Conservation (phyloP, 2,888 invertebrate species). For the Pyrocoelia pectoralis region DNA sequence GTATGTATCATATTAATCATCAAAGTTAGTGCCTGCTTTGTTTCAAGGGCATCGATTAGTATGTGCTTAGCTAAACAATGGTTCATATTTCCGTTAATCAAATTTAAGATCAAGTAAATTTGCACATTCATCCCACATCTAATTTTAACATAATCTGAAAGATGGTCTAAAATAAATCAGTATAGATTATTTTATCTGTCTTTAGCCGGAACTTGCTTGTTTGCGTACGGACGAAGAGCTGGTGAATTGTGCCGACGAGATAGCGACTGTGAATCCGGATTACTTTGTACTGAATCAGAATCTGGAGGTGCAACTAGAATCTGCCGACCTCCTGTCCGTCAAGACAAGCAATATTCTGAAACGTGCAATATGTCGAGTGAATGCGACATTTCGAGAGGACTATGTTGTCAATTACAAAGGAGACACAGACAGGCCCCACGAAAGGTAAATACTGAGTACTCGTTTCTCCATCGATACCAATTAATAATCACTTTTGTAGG, state of each 20-base stretch:
- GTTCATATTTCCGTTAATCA: too few relatives aligned
- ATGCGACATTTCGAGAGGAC: slow-evolving; percentile 84
- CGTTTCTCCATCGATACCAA: too few relatives aligned
- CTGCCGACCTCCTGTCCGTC: slow-evolving; percentile 79
- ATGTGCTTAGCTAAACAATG: too few relatives aligned
- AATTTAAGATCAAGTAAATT: too few relatives aligned
- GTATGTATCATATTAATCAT: too few relatives aligned
- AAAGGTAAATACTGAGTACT: slow-evolving; percentile 66
- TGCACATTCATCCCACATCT: too few relatives aligned
- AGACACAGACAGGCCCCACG: slow-evolving; percentile 85
- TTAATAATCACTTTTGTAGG: slow-evolving; percentile 63
- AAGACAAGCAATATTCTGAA: slow-evolving; percentile 85
- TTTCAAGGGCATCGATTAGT: too few relatives aligned
- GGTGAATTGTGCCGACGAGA: slow-evolving; percentile 85
- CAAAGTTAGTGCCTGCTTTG: too few relatives aligned
- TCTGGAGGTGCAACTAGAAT: slow-evolving; percentile 71
- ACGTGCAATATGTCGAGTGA: slow-evolving; percentile 83
- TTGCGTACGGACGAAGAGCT: slow-evolving; percentile 76
- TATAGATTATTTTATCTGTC: too few relatives aligned
- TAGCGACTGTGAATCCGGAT: slow-evolving; percentile 84
- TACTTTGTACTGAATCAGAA: slow-evolving; percentile 78
- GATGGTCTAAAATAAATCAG: too few relatives aligned
- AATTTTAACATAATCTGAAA: too few relatives aligned
- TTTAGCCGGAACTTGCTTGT: slow-evolving; percentile 72
- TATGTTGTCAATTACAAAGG: slow-evolving; percentile 88